Evolutionary conservation across 2,888 invertebrate species (phyloP).

Genomic region (Eremobia ochroleuca): DNA sequence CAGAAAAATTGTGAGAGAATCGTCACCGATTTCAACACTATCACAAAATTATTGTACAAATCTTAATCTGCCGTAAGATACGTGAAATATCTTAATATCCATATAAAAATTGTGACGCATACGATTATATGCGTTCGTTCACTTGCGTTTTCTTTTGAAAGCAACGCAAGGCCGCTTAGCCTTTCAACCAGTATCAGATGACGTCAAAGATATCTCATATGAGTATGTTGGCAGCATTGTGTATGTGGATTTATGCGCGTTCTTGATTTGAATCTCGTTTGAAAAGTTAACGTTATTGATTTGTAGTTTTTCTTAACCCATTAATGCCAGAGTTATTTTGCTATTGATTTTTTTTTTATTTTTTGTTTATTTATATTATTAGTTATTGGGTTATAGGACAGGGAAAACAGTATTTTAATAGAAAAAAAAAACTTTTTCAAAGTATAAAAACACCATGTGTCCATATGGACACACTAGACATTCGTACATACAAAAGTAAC

Average conservation of each 20-base stretch:
- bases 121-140: slow-evolving; percentile 41
- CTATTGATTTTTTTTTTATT: too few relatives aligned
- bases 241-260: slow-evolving; percentile 16
- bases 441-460: too few relatives aligned
- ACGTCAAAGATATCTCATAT: slow-evolving; percentile 43
- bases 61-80: not conserved
- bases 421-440: too few relatives aligned
- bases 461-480: too few relatives aligned
- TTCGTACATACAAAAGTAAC: too few relatives aligned
- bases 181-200: slow-evolving; percentile 53
- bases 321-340: too few relatives aligned
- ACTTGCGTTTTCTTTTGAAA: slow-evolving; percentile 69
- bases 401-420: too few relatives aligned
- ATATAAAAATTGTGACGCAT: slow-evolving; percentile 41
- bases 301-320: slow-evolving; percentile 2
- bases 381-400: too few relatives aligned
- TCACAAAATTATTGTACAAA: slow-evolving; percentile 1
- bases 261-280: slow-evolving; percentile 34
- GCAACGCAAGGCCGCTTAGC: slow-evolving; percentile 61
- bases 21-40: not conserved
- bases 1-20: not conserved
- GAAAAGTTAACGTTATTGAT: slow-evolving; percentile 44
- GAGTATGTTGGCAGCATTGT: slow-evolving; percentile 46
- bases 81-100: slow-evolving; percentile 33
- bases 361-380: too few relatives aligned